Conservation (phyloP, 2,797 vertebrate genomes). For the Gymnopithys bicolor region DNA sequence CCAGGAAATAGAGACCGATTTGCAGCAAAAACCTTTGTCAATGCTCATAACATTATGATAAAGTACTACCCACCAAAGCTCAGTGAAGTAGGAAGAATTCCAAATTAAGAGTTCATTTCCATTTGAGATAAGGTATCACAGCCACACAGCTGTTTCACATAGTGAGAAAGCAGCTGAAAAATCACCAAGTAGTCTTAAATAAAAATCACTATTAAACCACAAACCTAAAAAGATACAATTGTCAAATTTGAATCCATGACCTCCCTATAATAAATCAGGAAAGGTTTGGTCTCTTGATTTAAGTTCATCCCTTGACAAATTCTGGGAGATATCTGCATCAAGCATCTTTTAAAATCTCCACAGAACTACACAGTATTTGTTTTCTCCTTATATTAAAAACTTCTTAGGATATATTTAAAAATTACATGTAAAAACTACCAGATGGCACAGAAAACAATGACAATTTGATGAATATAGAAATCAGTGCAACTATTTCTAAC, state of each 20-base stretch:
- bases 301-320: not conserved
- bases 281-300: not conserved
- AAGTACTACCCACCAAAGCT: not conserved
- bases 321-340: not conserved
- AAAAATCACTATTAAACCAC: not conserved
- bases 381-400: slow-evolving; percentile 62
- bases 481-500: slow-evolving; percentile 73
- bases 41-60: not conserved
- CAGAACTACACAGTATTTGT: not conserved
- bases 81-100: not conserved
- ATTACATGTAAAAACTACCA: slow-evolving; percentile 66
- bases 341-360: slow-evolving; percentile 5
- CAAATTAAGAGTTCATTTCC: not conserved
- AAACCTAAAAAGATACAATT: not conserved
- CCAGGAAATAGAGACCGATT: not conserved
- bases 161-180: not conserved
- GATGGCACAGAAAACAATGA: slow-evolving; percentile 71
- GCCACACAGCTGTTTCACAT: fast-evolving
- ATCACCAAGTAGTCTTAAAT: not conserved
- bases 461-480: slow-evolving; percentile 75
- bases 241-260: not conserved
- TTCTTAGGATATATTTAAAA: slow-evolving; percentile 72
- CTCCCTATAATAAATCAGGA: not conserved
- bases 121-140: not conserved
- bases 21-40: not conserved